Percentiles rank a stretch among this genome's conserved stretches.
Conservation (phyloP, 2,888 invertebrate genomes). For the Leptopilina drosophilae region DNA sequence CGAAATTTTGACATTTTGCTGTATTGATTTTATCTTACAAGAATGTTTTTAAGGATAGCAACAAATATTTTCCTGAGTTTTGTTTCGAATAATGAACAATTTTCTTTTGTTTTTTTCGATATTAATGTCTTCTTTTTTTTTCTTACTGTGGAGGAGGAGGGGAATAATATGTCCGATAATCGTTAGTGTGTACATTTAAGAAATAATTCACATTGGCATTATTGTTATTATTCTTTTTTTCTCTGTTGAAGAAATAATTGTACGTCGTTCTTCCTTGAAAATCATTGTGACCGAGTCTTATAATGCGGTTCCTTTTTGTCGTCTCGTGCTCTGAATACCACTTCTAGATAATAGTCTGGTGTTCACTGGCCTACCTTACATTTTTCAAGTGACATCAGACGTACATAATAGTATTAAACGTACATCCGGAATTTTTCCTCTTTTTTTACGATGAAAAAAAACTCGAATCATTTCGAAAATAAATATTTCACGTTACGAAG, state of each 20-base stretch:
- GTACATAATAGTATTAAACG: background rate
- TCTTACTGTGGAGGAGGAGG: no score
- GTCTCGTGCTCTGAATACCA: slow-evolving; percentile 23
- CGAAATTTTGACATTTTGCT: no score
- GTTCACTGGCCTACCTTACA: slow-evolving; percentile 14
- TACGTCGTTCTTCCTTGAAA: background rate
- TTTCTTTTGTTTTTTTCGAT: no score
- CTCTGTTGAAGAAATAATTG: background rate
- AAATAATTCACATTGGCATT: background rate
- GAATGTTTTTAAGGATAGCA: background rate
- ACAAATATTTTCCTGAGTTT: background rate
- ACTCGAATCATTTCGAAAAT: background rate
- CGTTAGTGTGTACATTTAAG: no score
- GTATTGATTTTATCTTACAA: no score
- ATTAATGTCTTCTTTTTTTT: no score
- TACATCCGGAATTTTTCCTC: background rate
- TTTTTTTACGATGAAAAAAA: background rate
- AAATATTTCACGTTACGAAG: background rate
- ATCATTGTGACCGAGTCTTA: background rate
- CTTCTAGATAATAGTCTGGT: slow-evolving; percentile 12
- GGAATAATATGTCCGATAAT: no score
- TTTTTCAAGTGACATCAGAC: slow-evolving; percentile 16
- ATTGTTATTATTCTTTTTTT: background rate
- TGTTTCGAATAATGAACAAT: no score
- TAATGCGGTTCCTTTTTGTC: slow-evolving; percentile 8